These are phyloP conservation scores for Alectura lathami DNA, from an alignment of 2,113 vertebrate genomes.

Conservation along the genomic window DNA sequence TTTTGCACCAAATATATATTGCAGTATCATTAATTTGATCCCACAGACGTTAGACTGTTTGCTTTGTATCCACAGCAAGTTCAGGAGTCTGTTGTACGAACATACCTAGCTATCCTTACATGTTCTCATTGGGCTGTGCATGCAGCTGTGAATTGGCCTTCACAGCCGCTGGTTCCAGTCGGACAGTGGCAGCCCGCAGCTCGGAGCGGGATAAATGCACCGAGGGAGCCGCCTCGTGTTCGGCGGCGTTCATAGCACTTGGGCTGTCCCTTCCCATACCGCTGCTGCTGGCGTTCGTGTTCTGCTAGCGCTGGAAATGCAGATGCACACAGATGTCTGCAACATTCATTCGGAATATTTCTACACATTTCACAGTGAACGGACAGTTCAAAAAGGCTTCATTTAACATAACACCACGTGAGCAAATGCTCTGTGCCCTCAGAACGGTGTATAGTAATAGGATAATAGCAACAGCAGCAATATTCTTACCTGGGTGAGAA, in stretches of 20 bases:
- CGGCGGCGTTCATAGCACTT: background rate
- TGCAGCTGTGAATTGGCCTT: background rate
- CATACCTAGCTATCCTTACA: accelerated
- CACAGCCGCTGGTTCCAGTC: too few species aligned
- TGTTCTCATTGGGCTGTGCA: accelerated
- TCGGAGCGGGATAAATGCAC: background rate
- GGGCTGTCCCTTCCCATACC: accelerated
- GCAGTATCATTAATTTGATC: background rate
- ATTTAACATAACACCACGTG: background rate
- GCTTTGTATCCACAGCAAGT: background rate
- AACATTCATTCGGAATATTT: background rate
- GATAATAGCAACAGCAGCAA: background rate
- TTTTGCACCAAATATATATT: background rate
- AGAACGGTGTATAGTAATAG: background rate
- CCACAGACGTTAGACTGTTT: background rate
- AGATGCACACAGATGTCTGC: accelerated
- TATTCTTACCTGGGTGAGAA: background rate
- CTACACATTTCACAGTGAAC: background rate
- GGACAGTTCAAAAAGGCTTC: background rate
- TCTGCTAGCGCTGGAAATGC: background rate
- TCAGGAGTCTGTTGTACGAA: accelerated
- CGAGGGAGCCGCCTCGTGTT: slow-evolving; percentile 46
- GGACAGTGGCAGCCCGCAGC: background rate
- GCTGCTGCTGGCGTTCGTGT: accelerated
- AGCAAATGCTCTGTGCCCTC: background rate